Evolutionary conservation across 2,888 invertebrate genomes (phyloP).

Genomic region (Amphipoea oculea): DNA sequence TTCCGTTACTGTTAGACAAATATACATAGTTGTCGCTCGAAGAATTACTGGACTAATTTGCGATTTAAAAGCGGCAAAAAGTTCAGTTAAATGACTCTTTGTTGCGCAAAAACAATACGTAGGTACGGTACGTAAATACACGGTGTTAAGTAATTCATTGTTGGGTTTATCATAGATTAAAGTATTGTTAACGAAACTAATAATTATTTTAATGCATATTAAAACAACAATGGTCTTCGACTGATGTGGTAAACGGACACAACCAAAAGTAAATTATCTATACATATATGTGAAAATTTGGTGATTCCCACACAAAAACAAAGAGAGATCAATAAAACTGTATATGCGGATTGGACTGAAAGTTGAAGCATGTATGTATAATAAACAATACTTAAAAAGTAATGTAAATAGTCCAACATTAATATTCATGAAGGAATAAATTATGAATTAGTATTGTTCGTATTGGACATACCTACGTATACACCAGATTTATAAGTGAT

Average conservation of each 20-base stretch:
- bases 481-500: not conserved
- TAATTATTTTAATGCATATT: conserved; percentile 73
- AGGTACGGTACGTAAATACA: conserved; percentile 54
- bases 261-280: conserved; percentile 13
- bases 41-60: conserved; percentile 31
- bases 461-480: conserved; percentile 1
- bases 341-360: conserved; percentile 40
- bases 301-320: conserved; percentile 40
- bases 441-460: conserved; percentile 27
- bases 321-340: conserved; percentile 37
- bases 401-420: conserved; percentile 39
- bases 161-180: conserved; percentile 68
- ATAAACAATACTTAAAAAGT: conserved; percentile 23
- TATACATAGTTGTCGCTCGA: conserved; percentile 24
- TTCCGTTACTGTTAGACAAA: conserved; percentile 20
- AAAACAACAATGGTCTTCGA: conserved; percentile 70
- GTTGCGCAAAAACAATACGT: conserved; percentile 59
- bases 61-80: conserved; percentile 33
- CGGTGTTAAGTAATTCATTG: conserved; percentile 72
- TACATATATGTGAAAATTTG: conserved; percentile 45
- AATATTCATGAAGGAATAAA: conserved; percentile 54
- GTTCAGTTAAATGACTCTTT: conserved; percentile 35
- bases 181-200: conserved; percentile 77
- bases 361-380: conserved; percentile 29
- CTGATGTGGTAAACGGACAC: conserved; percentile 51